Percentiles rank a stretch among this genome's conserved stretches.
Conservation (phyloP, 2,888 invertebrate species). For the Palloptera scutellata region DNA sequence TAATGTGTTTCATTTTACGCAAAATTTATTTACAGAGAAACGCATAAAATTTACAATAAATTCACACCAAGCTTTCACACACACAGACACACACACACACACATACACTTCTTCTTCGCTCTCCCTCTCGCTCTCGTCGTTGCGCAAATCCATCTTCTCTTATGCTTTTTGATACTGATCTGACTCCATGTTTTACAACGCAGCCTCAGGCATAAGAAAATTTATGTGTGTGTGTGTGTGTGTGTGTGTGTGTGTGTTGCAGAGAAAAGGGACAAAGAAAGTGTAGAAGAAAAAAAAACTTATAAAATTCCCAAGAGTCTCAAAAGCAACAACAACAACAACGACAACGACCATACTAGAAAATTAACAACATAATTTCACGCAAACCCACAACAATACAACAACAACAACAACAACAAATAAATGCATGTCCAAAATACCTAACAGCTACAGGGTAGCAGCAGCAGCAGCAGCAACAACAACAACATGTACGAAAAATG, state of each 20-base stretch:
- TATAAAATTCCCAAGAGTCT: too few relatives aligned
- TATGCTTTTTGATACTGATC: too few relatives aligned
- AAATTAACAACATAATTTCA: neutral
- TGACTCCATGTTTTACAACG: too few relatives aligned
- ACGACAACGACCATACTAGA: too few relatives aligned
- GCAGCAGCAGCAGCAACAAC: neutral
- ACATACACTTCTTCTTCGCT: neutral
- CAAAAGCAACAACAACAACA: neutral
- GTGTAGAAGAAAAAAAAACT: too few relatives aligned
- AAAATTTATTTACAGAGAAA: slow-evolving; percentile 4
- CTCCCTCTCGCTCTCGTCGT: neutral
- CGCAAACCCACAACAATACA: neutral
- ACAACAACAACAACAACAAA: too few relatives aligned
- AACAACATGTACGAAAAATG: neutral
- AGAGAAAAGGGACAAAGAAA: too few relatives aligned
- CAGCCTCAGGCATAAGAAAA: neutral
- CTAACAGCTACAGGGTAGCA: neutral
- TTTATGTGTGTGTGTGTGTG: neutral
- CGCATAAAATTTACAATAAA: too few relatives aligned
- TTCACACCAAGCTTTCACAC: slow-evolving; percentile 8
- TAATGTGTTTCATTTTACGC: slow-evolving; percentile 31
- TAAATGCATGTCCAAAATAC: too few relatives aligned
- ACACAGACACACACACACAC: slow-evolving; percentile 17
- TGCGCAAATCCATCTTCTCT: too few relatives aligned
- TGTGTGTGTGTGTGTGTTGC: too few relatives aligned